phyloP scores from a whole-genome alignment of 2,113 vertebrate genomes.

The rabbit (Oryctolagus cuniculus) region mOryCun1.1 NC_091433.1:20188501-20189000 shows the following conservation, averaged over 20 bases:
- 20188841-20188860: no score
- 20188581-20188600: background rate
- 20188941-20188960: no score
- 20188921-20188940: no score
- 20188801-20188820: no score
- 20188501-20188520: background rate
- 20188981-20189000: no score
- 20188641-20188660: background rate
- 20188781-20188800: no score
- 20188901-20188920: no score
- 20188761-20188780: background rate
- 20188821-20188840: no score
- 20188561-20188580: background rate
- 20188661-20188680: background rate
- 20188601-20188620: background rate
- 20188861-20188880: no score
- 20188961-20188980: no score
- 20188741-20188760: slow-evolving; percentile 19
- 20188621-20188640: background rate
- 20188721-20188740: background rate
- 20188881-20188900: no score
- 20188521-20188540: background rate
- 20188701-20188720: background rate
- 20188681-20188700: background rate
- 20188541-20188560: background rate